phyloP scores from a whole-genome alignment of 2,113 vertebrate genomes.

The Sylvietta virens region DNA sequence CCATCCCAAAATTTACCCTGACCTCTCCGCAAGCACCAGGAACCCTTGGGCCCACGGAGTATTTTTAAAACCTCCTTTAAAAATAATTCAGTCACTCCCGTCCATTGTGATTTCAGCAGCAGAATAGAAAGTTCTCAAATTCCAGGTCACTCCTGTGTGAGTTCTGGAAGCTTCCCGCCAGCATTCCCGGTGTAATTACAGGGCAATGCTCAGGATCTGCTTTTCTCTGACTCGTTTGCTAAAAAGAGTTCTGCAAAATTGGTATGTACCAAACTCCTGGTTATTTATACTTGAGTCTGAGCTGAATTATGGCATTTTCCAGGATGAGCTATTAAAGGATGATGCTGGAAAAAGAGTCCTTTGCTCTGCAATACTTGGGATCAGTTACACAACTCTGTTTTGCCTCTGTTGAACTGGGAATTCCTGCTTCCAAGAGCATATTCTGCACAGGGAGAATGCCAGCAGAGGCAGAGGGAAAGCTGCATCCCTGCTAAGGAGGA shows the following conservation, averaged over 20 bases:
- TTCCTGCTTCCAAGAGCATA: not conserved
- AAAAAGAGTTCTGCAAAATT: constrained; percentile 28
- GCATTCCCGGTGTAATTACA: constrained; percentile 4
- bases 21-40: fast-evolving
- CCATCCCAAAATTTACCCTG: not conserved
- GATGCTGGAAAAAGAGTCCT: not conserved
- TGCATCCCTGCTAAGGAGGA: not conserved
- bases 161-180: not conserved
- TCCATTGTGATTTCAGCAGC: not conserved
- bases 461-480: not conserved
- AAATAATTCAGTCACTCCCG: not conserved
- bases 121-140: not conserved
- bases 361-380: not conserved
- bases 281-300: not conserved
- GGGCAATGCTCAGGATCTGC: not conserved
- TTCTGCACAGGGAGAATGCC: not conserved
- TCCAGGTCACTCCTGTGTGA: not conserved
- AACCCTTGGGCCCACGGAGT: fast-evolving
- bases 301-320: not conserved
- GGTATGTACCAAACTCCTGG: not conserved
- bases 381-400: not conserved
- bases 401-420: not conserved
- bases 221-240: not conserved
- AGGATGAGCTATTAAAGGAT: not conserved
- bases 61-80: not conserved